These are phyloP conservation scores for Cephus pygmeus DNA, from an alignment of 2,888 invertebrate genomes.

Conservation along the genomic window DNA sequence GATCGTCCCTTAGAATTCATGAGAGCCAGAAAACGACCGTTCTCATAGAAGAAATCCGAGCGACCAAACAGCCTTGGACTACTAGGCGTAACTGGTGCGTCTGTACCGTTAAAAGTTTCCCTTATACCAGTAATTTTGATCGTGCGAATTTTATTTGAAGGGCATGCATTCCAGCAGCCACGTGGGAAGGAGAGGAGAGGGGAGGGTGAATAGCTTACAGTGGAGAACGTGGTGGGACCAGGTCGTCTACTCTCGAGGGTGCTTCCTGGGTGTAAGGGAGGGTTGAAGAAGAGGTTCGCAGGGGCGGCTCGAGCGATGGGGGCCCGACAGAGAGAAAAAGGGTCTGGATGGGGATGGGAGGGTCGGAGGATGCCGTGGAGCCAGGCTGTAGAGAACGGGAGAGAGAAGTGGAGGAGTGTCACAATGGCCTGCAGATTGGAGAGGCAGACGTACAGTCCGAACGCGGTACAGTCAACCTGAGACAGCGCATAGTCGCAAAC, in stretches of 20 bases:
- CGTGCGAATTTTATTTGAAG: background rate
- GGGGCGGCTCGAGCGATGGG: constrained; percentile 4
- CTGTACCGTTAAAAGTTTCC: background rate
- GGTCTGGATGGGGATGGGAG: constrained; percentile 13
- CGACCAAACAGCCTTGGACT: background rate
- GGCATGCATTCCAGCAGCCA: background rate
- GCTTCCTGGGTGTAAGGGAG: constrained; percentile 14
- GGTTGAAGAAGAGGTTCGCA: constrained; percentile 18
- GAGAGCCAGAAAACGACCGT: background rate
- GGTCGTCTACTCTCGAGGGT: constrained; percentile 24
- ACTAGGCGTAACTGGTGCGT: background rate
- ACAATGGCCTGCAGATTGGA: constrained; percentile 61
- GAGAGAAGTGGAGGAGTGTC: constrained; percentile 32
- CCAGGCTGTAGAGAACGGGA: background rate
- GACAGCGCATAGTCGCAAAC: background rate
- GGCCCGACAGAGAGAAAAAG: constrained; percentile 7
- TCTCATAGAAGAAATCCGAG: background rate
- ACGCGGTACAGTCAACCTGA: constrained; percentile 45
- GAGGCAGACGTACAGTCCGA: constrained; percentile 59
- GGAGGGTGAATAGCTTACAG: background rate
- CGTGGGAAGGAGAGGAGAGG: background rate
- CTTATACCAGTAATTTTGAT: background rate
- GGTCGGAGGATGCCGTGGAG: constrained; percentile 19
- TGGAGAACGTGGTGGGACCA: constrained; percentile 12
- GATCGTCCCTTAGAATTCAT: background rate